A percentile compares a stretch with the other conserved stretches of the same genome.
These are phyloP conservation scores for Takifugu bimaculatus DNA, from an alignment of 2,113 vertebrate species.

Conservation along the genomic window DNA sequence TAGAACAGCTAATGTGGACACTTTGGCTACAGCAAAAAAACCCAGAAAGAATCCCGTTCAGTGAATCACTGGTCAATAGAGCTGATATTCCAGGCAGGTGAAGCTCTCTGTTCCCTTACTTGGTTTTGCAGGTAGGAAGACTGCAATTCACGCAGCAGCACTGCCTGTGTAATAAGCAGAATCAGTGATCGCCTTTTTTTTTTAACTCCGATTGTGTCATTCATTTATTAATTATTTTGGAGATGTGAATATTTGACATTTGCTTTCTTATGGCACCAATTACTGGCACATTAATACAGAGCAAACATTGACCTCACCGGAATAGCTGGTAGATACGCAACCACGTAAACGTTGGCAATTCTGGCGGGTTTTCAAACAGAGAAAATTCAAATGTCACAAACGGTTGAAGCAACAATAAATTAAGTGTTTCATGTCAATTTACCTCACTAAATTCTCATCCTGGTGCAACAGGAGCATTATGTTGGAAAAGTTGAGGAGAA, in stretches of 20 bases:
- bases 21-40: too few relatives aligned
- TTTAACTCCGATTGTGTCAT: too few relatives aligned
- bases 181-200: background rate
- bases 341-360: conserved; percentile 86
- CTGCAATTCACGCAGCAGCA: conserved; percentile 84
- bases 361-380: conserved; percentile 61
- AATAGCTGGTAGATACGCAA: conserved; percentile 86
- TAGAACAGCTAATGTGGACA: too few relatives aligned
- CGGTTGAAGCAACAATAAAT: too few relatives aligned
- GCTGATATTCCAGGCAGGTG: background rate
- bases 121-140: conserved; percentile 88
- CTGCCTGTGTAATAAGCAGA: conserved; percentile 70
- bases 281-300: background rate
- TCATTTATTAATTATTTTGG: too few relatives aligned
- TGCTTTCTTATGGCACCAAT: too few relatives aligned
- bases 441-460: conserved; percentile 85
- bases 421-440: conserved; percentile 1
- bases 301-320: conserved; percentile 80
- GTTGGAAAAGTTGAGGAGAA: conserved; percentile 84
- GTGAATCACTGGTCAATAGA: too few relatives aligned
- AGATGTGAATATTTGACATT: too few relatives aligned
- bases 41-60: too few relatives aligned
- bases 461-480: conserved; percentile 81
- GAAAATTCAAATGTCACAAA: too few relatives aligned
- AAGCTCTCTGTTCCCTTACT: conserved; percentile 60